phyloP scores from a whole-genome alignment of 1,140 invertebrate genomes.

The Macrobrachium rosenbergii region DNA sequence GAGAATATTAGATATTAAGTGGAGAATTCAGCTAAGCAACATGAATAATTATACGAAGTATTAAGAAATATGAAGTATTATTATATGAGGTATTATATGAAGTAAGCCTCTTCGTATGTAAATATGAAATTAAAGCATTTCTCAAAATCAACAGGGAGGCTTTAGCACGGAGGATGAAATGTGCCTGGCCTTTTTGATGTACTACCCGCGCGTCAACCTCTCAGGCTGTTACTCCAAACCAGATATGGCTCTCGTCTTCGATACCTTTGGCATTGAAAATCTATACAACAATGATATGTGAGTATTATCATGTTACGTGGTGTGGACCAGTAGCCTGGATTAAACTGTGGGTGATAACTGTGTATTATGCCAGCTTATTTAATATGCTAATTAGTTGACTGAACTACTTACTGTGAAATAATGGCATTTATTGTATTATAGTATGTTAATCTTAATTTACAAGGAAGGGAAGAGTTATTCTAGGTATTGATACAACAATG shows the following conservation, averaged over 20 bases:
- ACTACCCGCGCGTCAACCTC: constrained; percentile 80
- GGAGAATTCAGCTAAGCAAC: too few relatives aligned
- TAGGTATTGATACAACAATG: too few relatives aligned
- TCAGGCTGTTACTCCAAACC: constrained; percentile 79
- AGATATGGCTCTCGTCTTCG: constrained; percentile 78
- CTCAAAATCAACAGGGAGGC: constrained; percentile 72
- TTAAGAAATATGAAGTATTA: too few relatives aligned
- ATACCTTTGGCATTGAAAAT: constrained; percentile 74
- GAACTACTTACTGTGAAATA: not conserved
- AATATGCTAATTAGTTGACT: not conserved
- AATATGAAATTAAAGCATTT: not conserved
- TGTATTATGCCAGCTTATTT: not conserved
- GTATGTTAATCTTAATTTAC: too few relatives aligned
- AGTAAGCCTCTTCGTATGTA: not conserved
- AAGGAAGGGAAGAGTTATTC: too few relatives aligned
- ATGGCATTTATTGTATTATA: not conserved
- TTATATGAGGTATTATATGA: too few relatives aligned
- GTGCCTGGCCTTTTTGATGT: constrained; percentile 71
- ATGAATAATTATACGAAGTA: too few relatives aligned
- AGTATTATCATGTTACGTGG: not conserved
- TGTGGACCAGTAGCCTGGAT: not conserved
- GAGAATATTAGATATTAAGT: too few relatives aligned
- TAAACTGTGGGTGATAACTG: not conserved
- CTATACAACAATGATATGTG: constrained; percentile 47
- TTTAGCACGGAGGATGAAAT: constrained; percentile 78